Base-by-base conservation (phyloP, 2,113 vertebrate species). In the Trematocara nigrifrons region DNA sequence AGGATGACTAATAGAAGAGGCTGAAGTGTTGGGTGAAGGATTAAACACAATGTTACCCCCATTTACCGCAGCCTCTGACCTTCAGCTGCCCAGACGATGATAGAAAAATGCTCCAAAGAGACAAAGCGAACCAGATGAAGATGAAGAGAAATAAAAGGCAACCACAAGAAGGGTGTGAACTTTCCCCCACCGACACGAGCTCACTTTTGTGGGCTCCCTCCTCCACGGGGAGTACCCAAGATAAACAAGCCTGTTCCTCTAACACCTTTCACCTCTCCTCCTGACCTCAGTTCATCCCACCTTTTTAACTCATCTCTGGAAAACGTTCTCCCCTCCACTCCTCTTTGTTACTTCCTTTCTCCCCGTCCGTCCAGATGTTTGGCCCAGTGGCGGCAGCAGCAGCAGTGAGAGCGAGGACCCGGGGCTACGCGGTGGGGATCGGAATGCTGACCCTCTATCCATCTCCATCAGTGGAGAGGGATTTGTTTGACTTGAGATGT, bases 381-480 rank as follows among this genome's bases (percentile, higher is more conserved):
- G 89, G 89, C 89, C 78, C 82, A 1, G 81, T 82, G 76, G 87
- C 42, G n/a, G 84, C 56, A 45, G 59, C 69, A 53, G 52, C 29
- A 29, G 53, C 74, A 74, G 66, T n/a, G 87, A 89, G 84, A 85
- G 82, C 38, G 53, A 82, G 85, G 79, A 86, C 85, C 84, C 12
- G 82, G 20, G 81, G 91, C 86, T 54, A 42, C 66, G 83, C 31
- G 76, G 45, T 56, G 86, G 87, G 80, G 89, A 88, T 80, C 83
- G 95, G 95, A 96, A 96, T 96, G 94, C 94, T 92, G 87, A 91
- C 89, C 91, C 83, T 90, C 92, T 54, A 96, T 96, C 95, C 89
- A 92, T 96, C 95, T 96, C 94, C 95, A 95, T 96, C 95, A 94
- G 90, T 61, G 54, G 88, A 90, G 91, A 91, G 61, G 53, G 89